phyloP scores from a whole-genome alignment of 2,888 invertebrate genomes.

The Clivina fossor region DNA sequence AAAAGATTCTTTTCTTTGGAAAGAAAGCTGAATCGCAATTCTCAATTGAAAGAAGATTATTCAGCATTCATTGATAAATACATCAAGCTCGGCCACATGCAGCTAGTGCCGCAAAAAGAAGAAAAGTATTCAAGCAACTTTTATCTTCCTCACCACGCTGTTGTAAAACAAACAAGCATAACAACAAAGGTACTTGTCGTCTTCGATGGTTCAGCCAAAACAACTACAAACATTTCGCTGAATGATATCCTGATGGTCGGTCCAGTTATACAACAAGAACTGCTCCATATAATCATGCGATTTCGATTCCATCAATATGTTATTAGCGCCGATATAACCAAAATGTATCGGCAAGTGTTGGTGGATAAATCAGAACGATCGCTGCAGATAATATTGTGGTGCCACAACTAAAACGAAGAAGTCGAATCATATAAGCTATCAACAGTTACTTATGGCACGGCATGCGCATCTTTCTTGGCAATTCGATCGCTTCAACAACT shows the following conservation, averaged over 20 bases:
- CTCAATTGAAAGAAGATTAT: too few species aligned
- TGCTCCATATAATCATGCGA: slow-evolving; percentile 38
- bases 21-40: too few species aligned
- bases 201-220: slow-evolving; percentile 41
- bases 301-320: slow-evolving; percentile 40
- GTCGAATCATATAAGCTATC: slow-evolving; percentile 25
- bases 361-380: slow-evolving; percentile 36
- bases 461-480: slow-evolving; percentile 36
- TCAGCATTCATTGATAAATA: too few species aligned
- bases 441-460: slow-evolving; percentile 36
- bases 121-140: too few species aligned
- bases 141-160: too few species aligned
- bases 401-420: slow-evolving; percentile 18
- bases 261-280: slow-evolving; percentile 37
- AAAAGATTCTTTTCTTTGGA: too few species aligned
- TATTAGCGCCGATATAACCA: slow-evolving; percentile 39
- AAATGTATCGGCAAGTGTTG: slow-evolving; percentile 42
- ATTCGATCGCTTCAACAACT: slow-evolving; percentile 31
- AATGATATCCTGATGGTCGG: slow-evolving; percentile 41
- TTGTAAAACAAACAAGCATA: slow-evolving; percentile 31
- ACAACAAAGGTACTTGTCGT: slow-evolving; percentile 40
- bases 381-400: slow-evolving; percentile 38
- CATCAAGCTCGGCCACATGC: too few species aligned
- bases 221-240: slow-evolving; percentile 35
- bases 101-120: too few species aligned